Conservation (phyloP, 2,888 invertebrate species). For the Trichogramma dendrolimi region DNA sequence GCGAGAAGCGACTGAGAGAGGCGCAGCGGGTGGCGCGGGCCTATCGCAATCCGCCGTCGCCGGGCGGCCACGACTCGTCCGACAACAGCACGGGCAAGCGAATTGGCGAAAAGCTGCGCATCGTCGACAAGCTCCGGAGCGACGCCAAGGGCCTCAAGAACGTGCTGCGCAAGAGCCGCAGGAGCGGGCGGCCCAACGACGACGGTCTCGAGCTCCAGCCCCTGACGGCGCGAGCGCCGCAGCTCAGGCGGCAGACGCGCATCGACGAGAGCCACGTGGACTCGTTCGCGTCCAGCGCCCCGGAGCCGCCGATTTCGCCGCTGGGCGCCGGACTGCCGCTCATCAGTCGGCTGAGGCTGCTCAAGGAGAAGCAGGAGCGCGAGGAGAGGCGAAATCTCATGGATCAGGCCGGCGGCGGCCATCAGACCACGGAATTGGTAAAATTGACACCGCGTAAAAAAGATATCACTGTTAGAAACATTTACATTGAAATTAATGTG, state of each 20-base stretch:
- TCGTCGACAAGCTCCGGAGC: constrained; percentile 78
- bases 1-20: constrained; percentile 81
- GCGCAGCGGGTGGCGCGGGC: constrained; percentile 56
- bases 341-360: constrained; percentile 69
- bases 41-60: constrained; percentile 66
- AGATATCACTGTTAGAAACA: too few relatives aligned
- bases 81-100: constrained; percentile 65
- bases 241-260: constrained; percentile 51
- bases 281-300: constrained; percentile 48
- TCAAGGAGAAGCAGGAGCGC: constrained; percentile 78
- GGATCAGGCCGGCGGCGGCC: constrained; percentile 29
- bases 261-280: constrained; percentile 49
- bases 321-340: constrained; percentile 81
- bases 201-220: constrained; percentile 70
- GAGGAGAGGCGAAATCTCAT: constrained; percentile 47
- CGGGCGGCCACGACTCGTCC: constrained; percentile 59
- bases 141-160: constrained; percentile 74
- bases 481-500: too few relatives aligned
- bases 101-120: constrained; percentile 48
- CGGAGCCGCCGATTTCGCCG: constrained; percentile 67
- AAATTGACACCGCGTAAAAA: too few relatives aligned
- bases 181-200: constrained; percentile 50
- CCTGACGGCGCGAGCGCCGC: constrained; percentile 52
- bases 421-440: too few relatives aligned
- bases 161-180: constrained; percentile 57